Evolutionary conservation across 1,140 invertebrate species (phyloP).

Genomic region (Capitella teleta): DNA sequence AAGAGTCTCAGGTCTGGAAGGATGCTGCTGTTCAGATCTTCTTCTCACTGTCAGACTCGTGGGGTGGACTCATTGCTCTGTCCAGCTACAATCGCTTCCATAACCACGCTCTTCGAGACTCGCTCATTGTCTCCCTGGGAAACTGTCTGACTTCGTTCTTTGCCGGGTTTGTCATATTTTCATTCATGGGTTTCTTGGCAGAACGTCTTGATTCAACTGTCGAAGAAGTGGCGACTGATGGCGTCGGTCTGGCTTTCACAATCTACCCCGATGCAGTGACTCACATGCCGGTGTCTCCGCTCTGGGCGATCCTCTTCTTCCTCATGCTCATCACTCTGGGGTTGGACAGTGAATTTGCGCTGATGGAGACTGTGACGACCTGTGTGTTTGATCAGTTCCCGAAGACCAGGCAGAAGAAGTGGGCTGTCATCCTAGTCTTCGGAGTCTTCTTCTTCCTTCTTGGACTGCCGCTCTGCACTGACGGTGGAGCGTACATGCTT

Average conservation of each 20-base stretch:
- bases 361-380: conserved; percentile 60
- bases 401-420: conserved; percentile 35
- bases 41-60: conserved; percentile 46
- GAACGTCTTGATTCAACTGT: conserved; percentile 68
- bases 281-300: conserved; percentile 76
- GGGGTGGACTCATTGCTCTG: conserved; percentile 30
- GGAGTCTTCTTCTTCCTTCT: conserved; percentile 16
- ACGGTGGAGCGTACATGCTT: conserved; percentile 65
- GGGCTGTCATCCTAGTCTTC: conserved; percentile 8
- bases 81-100: conserved; percentile 37
- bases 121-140: conserved; percentile 84
- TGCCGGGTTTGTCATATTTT: conserved; percentile 97
- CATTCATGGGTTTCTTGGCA: conserved; percentile 96
- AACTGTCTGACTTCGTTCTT: conserved; percentile 96
- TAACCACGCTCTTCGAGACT: conserved; percentile 52
- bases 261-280: conserved; percentile 91
- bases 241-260: conserved; percentile 83
- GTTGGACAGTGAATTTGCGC: conserved; percentile 74
- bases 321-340: conserved; percentile 88
- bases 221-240: conserved; percentile 65
- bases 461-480: conserved; percentile 15
- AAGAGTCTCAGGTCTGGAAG: conserved; percentile 51
- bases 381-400: conserved; percentile 57
- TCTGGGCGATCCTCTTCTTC: conserved; percentile 94
- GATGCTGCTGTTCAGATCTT: conserved; percentile 76